These are phyloP conservation scores for Hyles euphorbiae DNA, from an alignment of 1,140 invertebrate species.

Conservation along the genomic window DNA sequence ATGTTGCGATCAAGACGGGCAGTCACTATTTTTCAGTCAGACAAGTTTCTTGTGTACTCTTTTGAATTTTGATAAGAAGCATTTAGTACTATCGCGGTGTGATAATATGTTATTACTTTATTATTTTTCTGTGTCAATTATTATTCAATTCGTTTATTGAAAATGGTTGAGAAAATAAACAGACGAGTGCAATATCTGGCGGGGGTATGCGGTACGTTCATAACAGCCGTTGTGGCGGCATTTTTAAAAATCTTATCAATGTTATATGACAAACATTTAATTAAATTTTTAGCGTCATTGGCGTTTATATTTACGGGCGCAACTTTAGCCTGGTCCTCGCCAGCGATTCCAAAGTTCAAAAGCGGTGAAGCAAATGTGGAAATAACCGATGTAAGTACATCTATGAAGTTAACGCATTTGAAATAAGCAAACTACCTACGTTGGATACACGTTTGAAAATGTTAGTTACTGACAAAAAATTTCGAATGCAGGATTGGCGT, in stretches of 20 bases:
- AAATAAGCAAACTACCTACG: too few relatives aligned
- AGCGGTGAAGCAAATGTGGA: constrained; percentile 52
- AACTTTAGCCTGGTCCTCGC: constrained; percentile 68
- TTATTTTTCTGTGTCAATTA: too few relatives aligned
- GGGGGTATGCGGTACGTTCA: constrained; percentile 51
- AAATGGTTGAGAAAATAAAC: constrained; percentile 30
- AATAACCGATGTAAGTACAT: constrained; percentile 58
- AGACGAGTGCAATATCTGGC: constrained; percentile 62
- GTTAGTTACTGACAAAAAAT: too few relatives aligned
- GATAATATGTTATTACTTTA: too few relatives aligned
- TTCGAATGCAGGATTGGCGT: too few relatives aligned
- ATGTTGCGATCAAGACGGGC: too few relatives aligned
- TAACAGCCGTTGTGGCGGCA: constrained; percentile 22
- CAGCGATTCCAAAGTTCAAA: constrained; percentile 73
- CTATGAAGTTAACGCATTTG: too few relatives aligned
- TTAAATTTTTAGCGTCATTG: constrained; percentile 43
- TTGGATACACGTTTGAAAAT: too few relatives aligned
- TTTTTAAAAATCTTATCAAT: constrained; percentile 28
- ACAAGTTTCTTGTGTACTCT: constrained; percentile 3
- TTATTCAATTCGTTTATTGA: background rate
- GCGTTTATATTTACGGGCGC: constrained; percentile 64
- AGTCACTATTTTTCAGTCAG: background rate
- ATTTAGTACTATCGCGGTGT: background rate
- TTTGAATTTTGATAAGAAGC: constrained; percentile 5
- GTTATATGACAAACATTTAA: constrained; percentile 10